phyloP scores from a whole-genome alignment of 1,140 invertebrate species.

The Heliothis subflexa region DNA sequence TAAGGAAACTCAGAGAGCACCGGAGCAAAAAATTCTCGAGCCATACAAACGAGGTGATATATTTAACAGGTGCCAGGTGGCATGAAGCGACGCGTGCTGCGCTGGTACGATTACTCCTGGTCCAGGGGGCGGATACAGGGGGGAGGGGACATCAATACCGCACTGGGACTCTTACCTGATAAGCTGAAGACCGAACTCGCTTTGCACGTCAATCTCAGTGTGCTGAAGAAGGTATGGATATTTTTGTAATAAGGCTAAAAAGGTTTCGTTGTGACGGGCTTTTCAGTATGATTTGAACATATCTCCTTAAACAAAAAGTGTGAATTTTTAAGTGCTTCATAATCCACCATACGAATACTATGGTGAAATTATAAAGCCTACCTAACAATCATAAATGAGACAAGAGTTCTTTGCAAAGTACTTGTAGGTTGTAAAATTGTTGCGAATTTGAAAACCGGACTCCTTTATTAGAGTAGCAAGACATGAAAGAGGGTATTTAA shows the following conservation, averaged over 20 bases:
- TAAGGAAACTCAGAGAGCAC: not conserved
- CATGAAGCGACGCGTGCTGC: conserved; percentile 96
- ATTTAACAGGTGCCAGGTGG: conserved; percentile 92
- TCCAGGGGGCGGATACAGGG: conserved; percentile 98
- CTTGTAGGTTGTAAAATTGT: too few species aligned
- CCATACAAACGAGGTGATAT: not conserved
- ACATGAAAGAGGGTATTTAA: not conserved
- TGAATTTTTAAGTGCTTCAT: too few species aligned
- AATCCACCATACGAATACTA: too few species aligned
- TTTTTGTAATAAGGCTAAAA: too few species aligned
- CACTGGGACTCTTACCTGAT: conserved; percentile 96
- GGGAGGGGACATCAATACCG: conserved; percentile 98
- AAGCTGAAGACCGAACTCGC: conserved; percentile 98
- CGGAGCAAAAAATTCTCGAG: not conserved
- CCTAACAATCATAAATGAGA: too few species aligned
- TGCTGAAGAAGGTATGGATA: conserved; percentile 95
- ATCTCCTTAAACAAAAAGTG: too few species aligned
- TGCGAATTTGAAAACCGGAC: not conserved
- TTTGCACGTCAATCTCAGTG: conserved; percentile 97
- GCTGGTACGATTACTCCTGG: conserved; percentile 99
- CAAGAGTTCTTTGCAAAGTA: too few species aligned
- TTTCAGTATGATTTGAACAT: too few species aligned
- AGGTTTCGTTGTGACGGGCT: too few species aligned
- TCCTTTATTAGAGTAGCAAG: not conserved
- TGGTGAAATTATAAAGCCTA: too few species aligned